Evolutionary conservation across 2,888 invertebrate genomes (phyloP).

Genomic region (Callimorpha dominula): DNA sequence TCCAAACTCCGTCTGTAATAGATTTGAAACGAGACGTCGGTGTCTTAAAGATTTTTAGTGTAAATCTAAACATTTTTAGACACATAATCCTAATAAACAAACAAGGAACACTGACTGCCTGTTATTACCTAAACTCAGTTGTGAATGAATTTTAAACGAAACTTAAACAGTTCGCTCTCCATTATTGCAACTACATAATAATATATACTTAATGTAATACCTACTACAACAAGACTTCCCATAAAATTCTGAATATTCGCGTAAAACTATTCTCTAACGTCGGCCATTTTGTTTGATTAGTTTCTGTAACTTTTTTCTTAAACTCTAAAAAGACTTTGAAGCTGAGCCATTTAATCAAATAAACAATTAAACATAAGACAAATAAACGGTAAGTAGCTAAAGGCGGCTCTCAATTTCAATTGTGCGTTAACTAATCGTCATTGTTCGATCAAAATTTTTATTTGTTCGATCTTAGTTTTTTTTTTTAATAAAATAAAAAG

Average conservation of each 20-base stretch:
- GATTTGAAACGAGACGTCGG: background rate
- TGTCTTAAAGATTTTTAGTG: background rate
- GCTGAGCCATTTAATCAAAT: constrained; percentile 7
- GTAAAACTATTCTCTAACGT: constrained; percentile 65
- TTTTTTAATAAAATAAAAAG: too few species aligned
- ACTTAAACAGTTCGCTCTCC: constrained; percentile 23
- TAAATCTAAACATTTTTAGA: background rate
- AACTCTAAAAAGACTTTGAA: background rate
- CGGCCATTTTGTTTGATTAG: constrained; percentile 80
- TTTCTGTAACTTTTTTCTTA: constrained; percentile 46
- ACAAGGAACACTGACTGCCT: constrained; percentile 52
- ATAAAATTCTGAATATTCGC: constrained; percentile 54
- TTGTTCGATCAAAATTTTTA: too few species aligned
- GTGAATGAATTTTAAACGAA: constrained; percentile 30
- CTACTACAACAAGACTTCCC: constrained; percentile 59
- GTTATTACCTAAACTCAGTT: constrained; percentile 35
- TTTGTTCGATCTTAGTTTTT: too few species aligned
- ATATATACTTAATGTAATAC: constrained; percentile 45
- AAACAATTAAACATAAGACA: background rate
- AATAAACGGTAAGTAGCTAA: too few species aligned
- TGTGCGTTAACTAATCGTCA: too few species aligned
- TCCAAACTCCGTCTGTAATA: background rate
- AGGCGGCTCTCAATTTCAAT: background rate
- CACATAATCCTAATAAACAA: constrained; percentile 52
- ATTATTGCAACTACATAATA: constrained; percentile 11